Percentiles rank a stretch among this genome's conserved stretches.
These are phyloP conservation scores for Chironomus striatipennis DNA, from an alignment of 1,140 invertebrate genomes.

Conservation along the genomic window DNA sequence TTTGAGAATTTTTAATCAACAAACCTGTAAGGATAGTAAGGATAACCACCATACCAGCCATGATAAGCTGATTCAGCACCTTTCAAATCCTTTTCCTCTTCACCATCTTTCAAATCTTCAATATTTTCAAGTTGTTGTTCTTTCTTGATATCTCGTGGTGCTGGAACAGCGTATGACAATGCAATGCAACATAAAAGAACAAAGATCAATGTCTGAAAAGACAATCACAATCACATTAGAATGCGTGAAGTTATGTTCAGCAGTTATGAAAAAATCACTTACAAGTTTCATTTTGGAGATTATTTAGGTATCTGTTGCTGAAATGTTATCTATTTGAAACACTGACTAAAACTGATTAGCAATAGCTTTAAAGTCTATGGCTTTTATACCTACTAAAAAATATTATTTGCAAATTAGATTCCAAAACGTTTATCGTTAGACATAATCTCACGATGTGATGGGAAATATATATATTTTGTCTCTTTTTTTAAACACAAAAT, in stretches of 20 bases:
- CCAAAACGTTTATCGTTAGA: background rate
- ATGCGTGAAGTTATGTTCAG: no score
- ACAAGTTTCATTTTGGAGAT: background rate
- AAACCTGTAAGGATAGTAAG: background rate
- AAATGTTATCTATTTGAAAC: background rate
- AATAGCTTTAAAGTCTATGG: background rate
- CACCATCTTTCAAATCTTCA: constrained; percentile 3
- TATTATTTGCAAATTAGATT: constrained; percentile 15
- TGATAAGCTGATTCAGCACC: background rate
- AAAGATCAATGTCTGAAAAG: background rate
- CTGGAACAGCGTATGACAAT: background rate
- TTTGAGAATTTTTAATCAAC: no score
- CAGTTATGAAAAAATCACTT: background rate
- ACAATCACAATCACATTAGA: background rate
- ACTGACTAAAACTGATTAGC: background rate
- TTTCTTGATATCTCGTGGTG: background rate
- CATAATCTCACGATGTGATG: background rate
- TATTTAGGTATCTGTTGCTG: background rate
- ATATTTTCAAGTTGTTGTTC: background rate
- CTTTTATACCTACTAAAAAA: constrained; percentile 9
- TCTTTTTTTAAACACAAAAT: background rate
- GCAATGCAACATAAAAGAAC: background rate
- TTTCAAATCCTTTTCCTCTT: constrained; percentile 12
- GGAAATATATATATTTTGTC: constrained; percentile 6
- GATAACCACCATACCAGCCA: background rate